Conservation (phyloP, 2,797 vertebrate genomes). For the Tapera naevia region DNA sequence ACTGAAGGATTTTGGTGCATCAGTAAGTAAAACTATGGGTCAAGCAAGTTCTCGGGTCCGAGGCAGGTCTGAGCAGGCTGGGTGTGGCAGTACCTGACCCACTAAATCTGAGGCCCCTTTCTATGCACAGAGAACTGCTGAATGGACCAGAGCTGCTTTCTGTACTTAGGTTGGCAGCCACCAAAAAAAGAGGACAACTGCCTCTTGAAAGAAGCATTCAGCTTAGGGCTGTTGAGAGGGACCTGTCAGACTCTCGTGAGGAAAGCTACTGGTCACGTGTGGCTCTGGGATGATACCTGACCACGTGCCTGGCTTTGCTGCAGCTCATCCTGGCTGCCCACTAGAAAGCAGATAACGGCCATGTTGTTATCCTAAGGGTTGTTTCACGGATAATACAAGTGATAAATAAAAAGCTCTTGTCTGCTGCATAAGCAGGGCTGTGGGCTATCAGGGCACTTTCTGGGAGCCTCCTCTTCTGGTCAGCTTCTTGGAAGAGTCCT, state of each 20-base stretch:
- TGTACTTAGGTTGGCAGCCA: background rate
- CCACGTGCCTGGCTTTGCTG: background rate
- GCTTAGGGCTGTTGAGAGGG: background rate
- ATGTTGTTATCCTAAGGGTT: too few relatives aligned
- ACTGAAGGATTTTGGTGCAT: constrained; percentile 89
- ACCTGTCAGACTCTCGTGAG: background rate
- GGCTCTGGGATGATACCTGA: background rate
- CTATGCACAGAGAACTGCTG: rapidly evolving
- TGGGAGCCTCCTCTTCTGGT: background rate
- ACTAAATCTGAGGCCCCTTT: rapidly evolving
- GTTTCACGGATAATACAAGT: background rate
- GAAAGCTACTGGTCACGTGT: rapidly evolving
- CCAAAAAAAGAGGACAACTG: background rate
- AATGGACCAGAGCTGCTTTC: too few relatives aligned
- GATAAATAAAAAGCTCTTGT: background rate
- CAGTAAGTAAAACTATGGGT: constrained; percentile 73
- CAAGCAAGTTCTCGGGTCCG: rapidly evolving
- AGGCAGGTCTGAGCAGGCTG: background rate
- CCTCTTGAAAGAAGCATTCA: background rate
- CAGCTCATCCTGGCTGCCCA: background rate
- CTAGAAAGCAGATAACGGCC: background rate
- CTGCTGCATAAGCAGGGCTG: background rate
- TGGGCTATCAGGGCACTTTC: too few relatives aligned
- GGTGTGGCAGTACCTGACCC: background rate
- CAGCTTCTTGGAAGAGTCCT: background rate